These are phyloP conservation scores for Vicugna pacos DNA, from an alignment of 2,113 vertebrate genomes.

Conservation along the genomic window DNA sequence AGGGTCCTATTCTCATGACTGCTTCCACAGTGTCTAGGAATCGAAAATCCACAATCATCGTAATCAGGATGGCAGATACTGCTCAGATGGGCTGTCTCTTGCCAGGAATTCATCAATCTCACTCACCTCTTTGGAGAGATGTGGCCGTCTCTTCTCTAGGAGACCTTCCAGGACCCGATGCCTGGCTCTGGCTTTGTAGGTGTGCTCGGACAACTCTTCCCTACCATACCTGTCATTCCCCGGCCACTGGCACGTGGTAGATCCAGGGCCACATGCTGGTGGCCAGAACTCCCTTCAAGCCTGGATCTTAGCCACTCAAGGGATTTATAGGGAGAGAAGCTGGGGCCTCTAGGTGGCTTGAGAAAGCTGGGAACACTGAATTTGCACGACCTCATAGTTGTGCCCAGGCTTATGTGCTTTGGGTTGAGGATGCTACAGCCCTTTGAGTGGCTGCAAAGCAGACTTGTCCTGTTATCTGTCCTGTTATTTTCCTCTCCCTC, in stretches of 20 bases:
- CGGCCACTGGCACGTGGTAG: not conserved
- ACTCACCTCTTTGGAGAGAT: not conserved
- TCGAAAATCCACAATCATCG: not conserved
- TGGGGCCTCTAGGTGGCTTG: not conserved
- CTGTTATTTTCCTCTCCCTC: rapidly evolving
- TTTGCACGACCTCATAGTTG: not conserved
- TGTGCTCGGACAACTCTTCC: too few species aligned
- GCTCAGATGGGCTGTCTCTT: not conserved
- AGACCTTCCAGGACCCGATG: rapidly evolving
- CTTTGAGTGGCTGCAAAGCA: not conserved
- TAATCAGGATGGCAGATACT: not conserved
- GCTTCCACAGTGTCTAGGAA: not conserved
- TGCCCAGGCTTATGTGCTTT: not conserved
- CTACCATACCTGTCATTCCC: not conserved
- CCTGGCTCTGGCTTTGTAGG: not conserved
- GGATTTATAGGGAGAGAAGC: not conserved
- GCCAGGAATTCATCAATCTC: not conserved
- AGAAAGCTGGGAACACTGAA: not conserved
- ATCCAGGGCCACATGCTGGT: not conserved
- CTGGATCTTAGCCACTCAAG: not conserved
- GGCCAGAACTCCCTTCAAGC: not conserved
- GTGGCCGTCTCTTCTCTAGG: not conserved
- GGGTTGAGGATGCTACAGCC: not conserved
- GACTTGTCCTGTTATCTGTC: too few species aligned
- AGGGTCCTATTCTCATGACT: not conserved